Evolutionary conservation across 2,797 vertebrate genomes (phyloP).

Genomic region (Xenopus petersii): DNA sequence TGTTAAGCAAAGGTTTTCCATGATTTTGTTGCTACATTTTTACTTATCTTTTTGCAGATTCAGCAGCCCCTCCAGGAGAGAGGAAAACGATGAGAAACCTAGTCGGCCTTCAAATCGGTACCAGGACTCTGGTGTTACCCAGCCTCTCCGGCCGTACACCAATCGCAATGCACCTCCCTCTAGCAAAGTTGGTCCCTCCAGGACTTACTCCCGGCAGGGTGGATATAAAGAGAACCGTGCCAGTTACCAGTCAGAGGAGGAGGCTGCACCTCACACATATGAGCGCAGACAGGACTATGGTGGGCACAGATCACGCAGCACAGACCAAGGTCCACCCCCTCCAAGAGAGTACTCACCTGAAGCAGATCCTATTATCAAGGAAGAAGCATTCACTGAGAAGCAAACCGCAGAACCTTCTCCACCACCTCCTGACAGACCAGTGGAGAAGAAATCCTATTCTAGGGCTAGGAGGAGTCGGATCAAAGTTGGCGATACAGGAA

Average conservation of each 20-base stretch:
- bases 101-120: conserved; percentile 59
- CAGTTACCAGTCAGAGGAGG: conserved; percentile 57
- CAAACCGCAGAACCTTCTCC: conserved; percentile 48
- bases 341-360: conserved; percentile 60
- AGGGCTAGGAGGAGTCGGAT: conserved; percentile 86
- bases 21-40: neutral
- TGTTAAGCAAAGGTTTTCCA: no score
- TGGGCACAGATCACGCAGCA: conserved; percentile 57
- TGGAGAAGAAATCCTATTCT: conserved; percentile 93
- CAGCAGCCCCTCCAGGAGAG: conserved; percentile 73
- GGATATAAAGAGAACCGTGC: conserved; percentile 67
- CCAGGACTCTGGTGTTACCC: conserved; percentile 54
- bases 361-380: conserved; percentile 50
- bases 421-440: conserved; percentile 72
- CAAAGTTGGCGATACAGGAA: conserved; percentile 82
- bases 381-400: conserved; percentile 43
- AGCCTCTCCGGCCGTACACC: conserved; percentile 61
- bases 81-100: conserved; percentile 74
- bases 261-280: conserved; percentile 50
- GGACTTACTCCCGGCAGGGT: conserved; percentile 61
- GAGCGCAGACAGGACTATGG: conserved; percentile 60
- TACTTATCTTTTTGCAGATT: conserved; percentile 62
- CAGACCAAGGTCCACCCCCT: conserved; percentile 53
- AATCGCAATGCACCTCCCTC: conserved; percentile 59
- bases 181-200: conserved; percentile 56